These are phyloP conservation scores for Thryonomys swinderianus DNA, from an alignment of 2,113 vertebrate genomes.

Conservation along the genomic window DNA sequence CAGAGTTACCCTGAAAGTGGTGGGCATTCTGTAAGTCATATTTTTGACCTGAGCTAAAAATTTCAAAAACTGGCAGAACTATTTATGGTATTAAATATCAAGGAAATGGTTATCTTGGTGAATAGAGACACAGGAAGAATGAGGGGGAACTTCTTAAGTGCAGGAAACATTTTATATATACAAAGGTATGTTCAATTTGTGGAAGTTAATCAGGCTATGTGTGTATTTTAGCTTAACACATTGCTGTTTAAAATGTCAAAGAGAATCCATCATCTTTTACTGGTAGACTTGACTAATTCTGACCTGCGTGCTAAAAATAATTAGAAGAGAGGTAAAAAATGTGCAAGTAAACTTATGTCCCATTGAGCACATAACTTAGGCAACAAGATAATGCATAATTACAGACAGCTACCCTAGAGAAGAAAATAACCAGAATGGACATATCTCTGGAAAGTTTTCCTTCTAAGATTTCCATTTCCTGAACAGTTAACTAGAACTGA, in stretches of 20 bases:
- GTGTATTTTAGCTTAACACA: neutral
- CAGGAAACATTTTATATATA: neutral
- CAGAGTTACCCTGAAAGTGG: conserved; percentile 27
- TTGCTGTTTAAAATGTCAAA: neutral
- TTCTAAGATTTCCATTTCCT: neutral
- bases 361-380: neutral
- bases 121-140: neutral
- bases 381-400: neutral
- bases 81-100: conserved; percentile 20
- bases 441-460: neutral
- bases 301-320: neutral
- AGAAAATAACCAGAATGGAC: neutral
- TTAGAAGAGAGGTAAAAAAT: neutral
- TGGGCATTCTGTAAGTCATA: conserved; percentile 45
- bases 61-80: conserved; percentile 47
- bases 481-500: neutral
- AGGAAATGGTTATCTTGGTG: neutral
- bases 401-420: neutral
- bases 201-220: neutral
- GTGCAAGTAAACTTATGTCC: neutral
- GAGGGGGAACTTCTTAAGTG: neutral
- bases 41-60: conserved; percentile 52
- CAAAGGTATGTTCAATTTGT: neutral
- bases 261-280: neutral
- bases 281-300: neutral